Percentiles rank a stretch among this genome's conserved stretches.
Evolutionary conservation across 92 coral and sea anemone genomes (phyloP).

Genomic region (Palythoa caribaeorum): DNA sequence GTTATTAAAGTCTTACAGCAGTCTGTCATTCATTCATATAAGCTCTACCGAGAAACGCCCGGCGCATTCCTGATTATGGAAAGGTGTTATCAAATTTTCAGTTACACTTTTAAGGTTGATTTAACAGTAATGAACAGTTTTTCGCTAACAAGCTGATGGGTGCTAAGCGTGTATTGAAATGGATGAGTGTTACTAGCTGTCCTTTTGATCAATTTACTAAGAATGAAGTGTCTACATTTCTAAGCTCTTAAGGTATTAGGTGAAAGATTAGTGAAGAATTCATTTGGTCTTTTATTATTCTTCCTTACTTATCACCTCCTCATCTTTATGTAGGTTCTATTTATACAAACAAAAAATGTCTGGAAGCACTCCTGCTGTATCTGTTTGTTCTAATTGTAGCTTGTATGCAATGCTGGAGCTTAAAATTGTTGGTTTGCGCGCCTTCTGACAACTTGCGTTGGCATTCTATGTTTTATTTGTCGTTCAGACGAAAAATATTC

Average conservation of each 20-base stretch:
- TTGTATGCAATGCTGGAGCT: not conserved
- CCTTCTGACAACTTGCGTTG: not conserved
- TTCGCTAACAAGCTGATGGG: not conserved
- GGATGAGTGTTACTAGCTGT: no score
- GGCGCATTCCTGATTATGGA: no score
- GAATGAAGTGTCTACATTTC: not conserved
- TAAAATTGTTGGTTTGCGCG: not conserved
- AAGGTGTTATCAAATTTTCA: no score
- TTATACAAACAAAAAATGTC: not conserved
- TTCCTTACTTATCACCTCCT: not conserved
- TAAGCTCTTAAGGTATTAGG: conserved; percentile 12
- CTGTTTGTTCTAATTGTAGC: not conserved
- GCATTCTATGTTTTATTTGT: not conserved
- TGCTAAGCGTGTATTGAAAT: not conserved
- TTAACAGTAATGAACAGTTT: no score
- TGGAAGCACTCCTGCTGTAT: not conserved
- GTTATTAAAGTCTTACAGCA: no score
- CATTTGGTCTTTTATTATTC: not conserved
- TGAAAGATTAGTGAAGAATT: not conserved
- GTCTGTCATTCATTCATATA: no score
- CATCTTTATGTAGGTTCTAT: conserved; percentile 5
- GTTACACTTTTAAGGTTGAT: no score
- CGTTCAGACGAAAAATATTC: not conserved
- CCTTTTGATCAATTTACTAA: no score
- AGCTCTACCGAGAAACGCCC: no score